These are phyloP conservation scores for Pseudopleuronectes americanus DNA, from an alignment of 2,797 vertebrate species.

Conservation along the genomic window DNA sequence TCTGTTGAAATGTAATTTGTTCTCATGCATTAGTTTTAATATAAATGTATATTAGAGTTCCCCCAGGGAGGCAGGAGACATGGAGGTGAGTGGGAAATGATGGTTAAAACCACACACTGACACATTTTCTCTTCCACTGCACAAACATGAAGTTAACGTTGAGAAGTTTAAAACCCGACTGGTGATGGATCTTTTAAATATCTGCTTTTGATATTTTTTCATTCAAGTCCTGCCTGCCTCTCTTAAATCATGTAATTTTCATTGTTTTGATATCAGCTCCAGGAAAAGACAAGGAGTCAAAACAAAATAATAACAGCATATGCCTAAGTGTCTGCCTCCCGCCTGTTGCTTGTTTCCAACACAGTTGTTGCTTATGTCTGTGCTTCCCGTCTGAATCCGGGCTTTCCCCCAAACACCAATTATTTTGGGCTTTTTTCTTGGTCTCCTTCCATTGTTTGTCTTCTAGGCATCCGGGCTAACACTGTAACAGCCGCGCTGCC, in stretches of 20 bases:
- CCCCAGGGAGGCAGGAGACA: no score
- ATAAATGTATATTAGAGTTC: no score
- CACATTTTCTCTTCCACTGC: no score
- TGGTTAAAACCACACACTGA: neutral
- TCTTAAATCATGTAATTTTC: neutral
- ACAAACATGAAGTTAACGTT: no score
- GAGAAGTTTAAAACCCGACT: no score
- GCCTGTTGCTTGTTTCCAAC: slow-evolving; percentile 9
- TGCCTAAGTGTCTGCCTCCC: neutral
- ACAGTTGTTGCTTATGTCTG: slow-evolving; percentile 5
- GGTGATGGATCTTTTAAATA: no score
- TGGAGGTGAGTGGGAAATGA: neutral
- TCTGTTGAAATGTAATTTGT: neutral
- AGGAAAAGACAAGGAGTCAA: neutral
- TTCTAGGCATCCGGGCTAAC: slow-evolving; percentile 26
- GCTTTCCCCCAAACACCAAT: slow-evolving; percentile 48
- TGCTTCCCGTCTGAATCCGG: slow-evolving; percentile 7
- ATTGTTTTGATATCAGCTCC: neutral
- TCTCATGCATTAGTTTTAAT: neutral
- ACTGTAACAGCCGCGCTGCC: slow-evolving; percentile 30
- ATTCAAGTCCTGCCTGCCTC: neutral
- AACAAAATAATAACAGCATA: neutral
- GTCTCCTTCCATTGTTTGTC: slow-evolving; percentile 48
- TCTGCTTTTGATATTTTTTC: neutral
- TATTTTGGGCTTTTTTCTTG: slow-evolving; percentile 42